Base-by-base conservation (phyloP, 2,113 vertebrate genomes). In the Apodemus speciosus region DNA sequence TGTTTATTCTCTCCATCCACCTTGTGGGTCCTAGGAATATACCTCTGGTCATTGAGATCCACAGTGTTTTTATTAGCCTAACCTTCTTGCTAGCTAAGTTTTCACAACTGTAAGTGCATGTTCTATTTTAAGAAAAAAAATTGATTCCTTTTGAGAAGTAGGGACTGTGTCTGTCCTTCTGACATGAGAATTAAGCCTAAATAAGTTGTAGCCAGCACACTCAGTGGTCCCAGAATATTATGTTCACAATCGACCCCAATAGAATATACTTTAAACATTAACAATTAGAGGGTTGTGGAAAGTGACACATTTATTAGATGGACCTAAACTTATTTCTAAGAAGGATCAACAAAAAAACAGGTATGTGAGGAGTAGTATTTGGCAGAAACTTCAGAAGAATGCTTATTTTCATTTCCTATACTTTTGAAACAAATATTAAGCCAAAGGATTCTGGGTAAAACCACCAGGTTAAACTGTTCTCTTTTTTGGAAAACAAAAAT, bases 391-490 rank as follows among this genome's bases (percentile, higher is more conserved):
- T 89, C 60, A 88, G 66, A 89, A 81, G 62, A 93, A 81, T 77
- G 10, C 91, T 93, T 89, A 86, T 69, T 92, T 94, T 66, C 15
- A 88, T 71, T 80, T 93, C 72, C 51, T 56, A 80, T 9, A 77
- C 23, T n/a, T 81, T 91, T 71, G 88, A 94, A 83, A 86, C 58
- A 94, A 95, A 96, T 46, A 91, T 9, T 89, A 91, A n/a, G 69
- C 73, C 92, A 94, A 87, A 76, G 23, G 60, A 90, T 73, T 83
- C 58, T 77, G 10, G 66, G 30, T 23, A 80, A 95, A 97, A 85
- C 71, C 64, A 64, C 66, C 46, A n/a, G 35, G 40, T 90, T 90
- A n/a, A 85, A 64, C 35, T 87, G 58, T 49, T 88, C 75, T 88
- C 71, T 90, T 72, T 58, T 16, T 89, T 94, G 75, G 46, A 95